phyloP scores from a whole-genome alignment of 1,140 invertebrate species.

The Drosophila jambulina region DNA sequence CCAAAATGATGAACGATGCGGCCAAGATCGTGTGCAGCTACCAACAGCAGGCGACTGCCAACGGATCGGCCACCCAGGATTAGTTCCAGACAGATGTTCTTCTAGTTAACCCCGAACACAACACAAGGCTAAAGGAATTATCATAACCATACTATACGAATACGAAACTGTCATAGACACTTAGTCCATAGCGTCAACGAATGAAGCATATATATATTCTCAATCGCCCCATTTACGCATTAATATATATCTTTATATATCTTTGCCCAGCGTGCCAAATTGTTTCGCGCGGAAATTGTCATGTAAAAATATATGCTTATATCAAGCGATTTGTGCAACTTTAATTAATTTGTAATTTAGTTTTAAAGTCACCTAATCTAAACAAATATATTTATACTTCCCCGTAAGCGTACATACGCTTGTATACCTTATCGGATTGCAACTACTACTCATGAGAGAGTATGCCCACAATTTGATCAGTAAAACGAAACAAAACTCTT shows the following conservation, averaged over 20 bases:
- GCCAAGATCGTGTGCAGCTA: constrained; percentile 85
- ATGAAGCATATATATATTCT: constrained; percentile 18
- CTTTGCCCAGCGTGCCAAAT: constrained; percentile 75
- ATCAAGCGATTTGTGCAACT: constrained; percentile 61
- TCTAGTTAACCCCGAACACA: constrained; percentile 23
- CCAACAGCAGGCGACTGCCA: constrained; percentile 49
- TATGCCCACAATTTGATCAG: constrained; percentile 48
- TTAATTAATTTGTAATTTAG: constrained; percentile 59
- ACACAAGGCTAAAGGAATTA: constrained; percentile 26
- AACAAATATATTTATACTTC: constrained; percentile 73
- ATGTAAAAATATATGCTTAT: constrained; percentile 56
- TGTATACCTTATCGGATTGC: constrained; percentile 41
- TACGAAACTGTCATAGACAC: constrained; percentile 66
- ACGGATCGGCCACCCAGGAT: constrained; percentile 30
- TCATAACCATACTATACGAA: constrained; percentile 66
- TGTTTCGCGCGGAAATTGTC: constrained; percentile 66
- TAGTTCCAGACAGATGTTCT: constrained; percentile 34
- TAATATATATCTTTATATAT: constrained; percentile 29
- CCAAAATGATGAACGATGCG: constrained; percentile 92
- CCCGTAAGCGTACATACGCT: constrained; percentile 36
- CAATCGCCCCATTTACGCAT: constrained; percentile 29
- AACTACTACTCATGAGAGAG: constrained; percentile 19
- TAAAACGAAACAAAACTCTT: constrained; percentile 53
- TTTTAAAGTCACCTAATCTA: constrained; percentile 60
- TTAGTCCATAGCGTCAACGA: constrained; percentile 65